These are phyloP conservation scores for Ptychadena robeensis DNA, from an alignment of 2,797 vertebrate genomes.

Conservation along the genomic window DNA sequence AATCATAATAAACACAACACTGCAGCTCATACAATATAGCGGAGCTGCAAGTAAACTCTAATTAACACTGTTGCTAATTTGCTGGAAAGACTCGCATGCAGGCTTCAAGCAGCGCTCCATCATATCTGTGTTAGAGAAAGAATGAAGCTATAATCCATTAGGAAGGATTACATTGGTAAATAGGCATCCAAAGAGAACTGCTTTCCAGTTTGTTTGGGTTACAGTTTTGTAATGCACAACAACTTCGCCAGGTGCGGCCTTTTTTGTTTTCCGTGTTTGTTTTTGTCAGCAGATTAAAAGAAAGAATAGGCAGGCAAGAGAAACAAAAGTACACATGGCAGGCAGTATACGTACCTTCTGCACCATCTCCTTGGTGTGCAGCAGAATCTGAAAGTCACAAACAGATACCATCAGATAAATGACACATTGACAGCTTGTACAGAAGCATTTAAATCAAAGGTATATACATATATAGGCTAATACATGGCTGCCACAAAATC, in stretches of 20 bases:
- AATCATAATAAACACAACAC: slow-evolving; percentile 72
- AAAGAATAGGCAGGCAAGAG: slow-evolving; percentile 64
- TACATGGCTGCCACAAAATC: background rate
- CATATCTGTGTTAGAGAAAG: slow-evolving; percentile 74
- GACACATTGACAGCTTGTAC: background rate
- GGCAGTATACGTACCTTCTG: slow-evolving; percentile 85
- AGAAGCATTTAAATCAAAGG: background rate
- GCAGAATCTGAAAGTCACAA: slow-evolving; percentile 86
- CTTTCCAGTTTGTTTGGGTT: slow-evolving; percentile 76
- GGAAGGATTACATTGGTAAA: slow-evolving; percentile 75
- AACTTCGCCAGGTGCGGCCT: slow-evolving; percentile 69
- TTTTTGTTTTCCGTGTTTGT: slow-evolving; percentile 65
- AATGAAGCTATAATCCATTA: slow-evolving; percentile 78
- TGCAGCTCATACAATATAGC: slow-evolving; percentile 70
- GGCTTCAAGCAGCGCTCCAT: slow-evolving; percentile 78
- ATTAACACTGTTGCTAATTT: slow-evolving; percentile 82
- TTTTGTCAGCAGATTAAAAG: slow-evolving; percentile 56
- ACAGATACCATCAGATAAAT: slow-evolving; percentile 37
- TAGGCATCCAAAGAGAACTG: slow-evolving; percentile 74
- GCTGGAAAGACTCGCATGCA: slow-evolving; percentile 74
- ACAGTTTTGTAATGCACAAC: slow-evolving; percentile 71
- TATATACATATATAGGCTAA: background rate
- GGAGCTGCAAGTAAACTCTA: slow-evolving; percentile 77
- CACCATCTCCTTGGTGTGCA: slow-evolving; percentile 98
- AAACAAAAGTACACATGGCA: slow-evolving; percentile 21